phyloP scores from a whole-genome alignment of 2,797 vertebrate species.

The Dryobates pubescens region DNA sequence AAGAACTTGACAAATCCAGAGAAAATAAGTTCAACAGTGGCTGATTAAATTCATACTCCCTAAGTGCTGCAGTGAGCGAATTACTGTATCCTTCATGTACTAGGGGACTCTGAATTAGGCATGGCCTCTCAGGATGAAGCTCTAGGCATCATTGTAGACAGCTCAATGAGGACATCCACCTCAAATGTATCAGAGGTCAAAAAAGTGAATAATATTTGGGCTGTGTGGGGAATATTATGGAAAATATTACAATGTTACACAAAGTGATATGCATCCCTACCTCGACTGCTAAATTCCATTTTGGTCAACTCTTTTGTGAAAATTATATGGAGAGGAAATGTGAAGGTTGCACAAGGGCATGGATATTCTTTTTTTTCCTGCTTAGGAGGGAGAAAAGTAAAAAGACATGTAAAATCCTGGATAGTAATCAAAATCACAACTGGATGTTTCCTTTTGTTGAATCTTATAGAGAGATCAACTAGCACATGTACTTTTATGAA shows the following conservation, averaged over 20 bases:
- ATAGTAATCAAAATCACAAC: neutral
- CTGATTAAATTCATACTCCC: slow-evolving; percentile 24
- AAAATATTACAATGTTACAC: slow-evolving; percentile 40
- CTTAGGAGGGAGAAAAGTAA: neutral
- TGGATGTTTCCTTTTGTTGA: neutral
- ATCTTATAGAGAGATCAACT: neutral
- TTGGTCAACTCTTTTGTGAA: slow-evolving; percentile 17
- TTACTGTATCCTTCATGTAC: neutral
- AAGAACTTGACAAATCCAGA: neutral
- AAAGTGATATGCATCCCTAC: slow-evolving; percentile 30
- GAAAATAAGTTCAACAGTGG: neutral
- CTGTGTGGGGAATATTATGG: slow-evolving; percentile 51
- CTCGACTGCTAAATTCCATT: slow-evolving; percentile 32
- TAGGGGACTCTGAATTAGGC: slow-evolving; percentile 16
- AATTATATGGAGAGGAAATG: neutral
- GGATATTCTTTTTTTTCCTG: neutral
- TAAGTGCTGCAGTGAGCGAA: neutral
- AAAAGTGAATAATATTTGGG: slow-evolving; percentile 55
- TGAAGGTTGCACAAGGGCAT: slow-evolving; percentile 24
- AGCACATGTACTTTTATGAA: neutral
- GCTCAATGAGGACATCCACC: slow-evolving; percentile 32
- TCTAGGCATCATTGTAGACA: slow-evolving; percentile 33
- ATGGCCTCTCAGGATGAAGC: slow-evolving; percentile 38
- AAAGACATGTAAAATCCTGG: neutral
- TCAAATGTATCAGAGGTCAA: slow-evolving; percentile 63